These are phyloP conservation scores for Anguilla megastoma DNA, from an alignment of 2,797 vertebrate species.

Conservation along the genomic window DNA sequence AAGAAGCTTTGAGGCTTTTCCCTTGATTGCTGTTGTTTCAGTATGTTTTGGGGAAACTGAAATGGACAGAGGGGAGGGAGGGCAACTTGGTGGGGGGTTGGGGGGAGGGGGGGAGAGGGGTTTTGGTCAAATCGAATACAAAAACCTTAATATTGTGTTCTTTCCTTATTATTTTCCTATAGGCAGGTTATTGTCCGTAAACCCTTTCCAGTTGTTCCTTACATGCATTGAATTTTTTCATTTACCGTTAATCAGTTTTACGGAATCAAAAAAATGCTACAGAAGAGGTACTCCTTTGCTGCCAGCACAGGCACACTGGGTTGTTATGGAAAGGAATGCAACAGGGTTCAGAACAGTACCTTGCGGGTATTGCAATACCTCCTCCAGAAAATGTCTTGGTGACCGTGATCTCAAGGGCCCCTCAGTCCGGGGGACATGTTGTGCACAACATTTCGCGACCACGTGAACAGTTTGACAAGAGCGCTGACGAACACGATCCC, in stretches of 20 bases:
- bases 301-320: background rate
- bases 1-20: constrained; percentile 14
- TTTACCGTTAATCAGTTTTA: background rate
- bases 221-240: background rate
- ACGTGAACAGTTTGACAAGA: background rate
- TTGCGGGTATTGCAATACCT: background rate
- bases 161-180: background rate
- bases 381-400: background rate
- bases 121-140: background rate
- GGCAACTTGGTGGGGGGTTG: too few relatives aligned
- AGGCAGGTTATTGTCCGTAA: background rate
- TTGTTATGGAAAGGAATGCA: too few relatives aligned
- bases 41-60: background rate
- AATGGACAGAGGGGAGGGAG: background rate
- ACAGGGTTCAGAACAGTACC: background rate
- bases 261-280: background rate
- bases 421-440: background rate
- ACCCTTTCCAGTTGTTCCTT: background rate
- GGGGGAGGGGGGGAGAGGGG: background rate
- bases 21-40: constrained; percentile 18
- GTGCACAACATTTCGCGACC: background rate
- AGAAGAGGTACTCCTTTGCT: background rate
- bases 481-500: background rate
- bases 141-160: background rate
- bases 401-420: background rate